Evolutionary conservation across 2,888 invertebrate species (phyloP).

Genomic region (Eristalinus aeneus): DNA sequence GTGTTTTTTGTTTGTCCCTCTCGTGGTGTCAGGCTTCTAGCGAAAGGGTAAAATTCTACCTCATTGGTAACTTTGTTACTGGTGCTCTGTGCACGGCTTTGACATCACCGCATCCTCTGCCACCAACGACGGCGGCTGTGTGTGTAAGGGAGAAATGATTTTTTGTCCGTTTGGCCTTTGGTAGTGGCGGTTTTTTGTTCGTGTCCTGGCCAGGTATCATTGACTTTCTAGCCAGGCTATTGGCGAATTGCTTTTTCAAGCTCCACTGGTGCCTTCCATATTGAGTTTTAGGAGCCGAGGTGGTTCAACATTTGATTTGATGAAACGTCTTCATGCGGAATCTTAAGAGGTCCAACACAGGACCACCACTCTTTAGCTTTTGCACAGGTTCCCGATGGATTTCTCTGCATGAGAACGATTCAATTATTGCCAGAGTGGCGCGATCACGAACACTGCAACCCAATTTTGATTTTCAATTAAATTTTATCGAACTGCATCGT

Average conservation of each 20-base stretch:
- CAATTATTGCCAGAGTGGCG: neutral
- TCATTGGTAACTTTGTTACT: slow-evolving; percentile 30
- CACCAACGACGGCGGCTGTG: neutral
- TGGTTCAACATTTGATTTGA: neutral
- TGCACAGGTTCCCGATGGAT: too few relatives aligned
- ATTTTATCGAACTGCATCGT: neutral
- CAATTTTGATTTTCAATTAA: neutral
- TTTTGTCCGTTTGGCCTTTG: too few relatives aligned
- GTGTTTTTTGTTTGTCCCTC: neutral
- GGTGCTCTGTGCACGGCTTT: slow-evolving; percentile 15
- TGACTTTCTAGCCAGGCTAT: neutral
- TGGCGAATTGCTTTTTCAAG: neutral
- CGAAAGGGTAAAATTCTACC: slow-evolving; percentile 36
- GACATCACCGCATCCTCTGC: slow-evolving; percentile 12
- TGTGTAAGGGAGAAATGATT: neutral
- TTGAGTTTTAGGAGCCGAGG: too few relatives aligned
- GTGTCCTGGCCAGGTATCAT: neutral
- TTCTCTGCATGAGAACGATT: neutral
- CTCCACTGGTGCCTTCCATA: neutral
- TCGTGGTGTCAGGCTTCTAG: slow-evolving; percentile 1
- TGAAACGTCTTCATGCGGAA: neutral
- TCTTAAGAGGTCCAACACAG: too few relatives aligned
- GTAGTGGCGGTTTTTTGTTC: neutral
- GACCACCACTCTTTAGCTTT: neutral
- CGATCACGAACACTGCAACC: neutral